Evolutionary conservation across 2,113 vertebrate genomes (phyloP), one percentile per base, ranked within the genome.

Genomic region (Melierax canorus): DNA sequence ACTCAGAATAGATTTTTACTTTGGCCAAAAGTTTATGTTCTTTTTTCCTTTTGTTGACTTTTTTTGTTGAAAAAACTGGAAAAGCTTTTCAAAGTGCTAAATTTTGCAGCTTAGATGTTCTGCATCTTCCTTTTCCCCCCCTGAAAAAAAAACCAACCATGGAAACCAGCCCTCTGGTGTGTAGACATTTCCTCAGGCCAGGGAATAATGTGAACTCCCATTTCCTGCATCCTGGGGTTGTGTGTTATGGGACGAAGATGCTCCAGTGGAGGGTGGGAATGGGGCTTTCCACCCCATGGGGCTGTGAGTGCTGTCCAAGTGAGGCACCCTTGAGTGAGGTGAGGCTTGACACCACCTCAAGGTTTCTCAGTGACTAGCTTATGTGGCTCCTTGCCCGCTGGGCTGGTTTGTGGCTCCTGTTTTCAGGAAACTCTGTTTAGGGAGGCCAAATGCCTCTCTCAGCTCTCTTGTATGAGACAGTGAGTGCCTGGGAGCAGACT

Each of bases 221-320:
- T 69, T 95, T 95, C 95, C 96, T 96, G 72, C 79, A 77, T 92
- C 95, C 75, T 34, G 32, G 32, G 53, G 63, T 90, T 94, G 75
- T 48, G 17, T 77, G 7, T 76, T 62, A 66, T 58, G 83, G 86
- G 91, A 92, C 86, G 67, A 92, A 94, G 53, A 39, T 1, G 11
- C 41, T 90, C 3, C 5, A 45, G 34, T 1, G 0, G 7, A 45
- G 36, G 22, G 21, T 90, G 92, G 85, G 92, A 90, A 79, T 51
- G 41, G 56, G 16, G 22, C 4, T 82, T 5, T 92, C 72, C 56
- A 62, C 10, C 38, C n/a, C 20, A 8, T 3, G 14, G 63, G 39
- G 12, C 48, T 93, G 43, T 78, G 69, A 81, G 48, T 7, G 3
- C 11, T 1, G 0, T 72, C 76, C 80, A 85, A 73, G 34, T 8